Percentiles rank a stretch among this genome's conserved stretches.
phyloP scores from a whole-genome alignment of 2,888 invertebrate genomes.

The Julus scanicus region DNA sequence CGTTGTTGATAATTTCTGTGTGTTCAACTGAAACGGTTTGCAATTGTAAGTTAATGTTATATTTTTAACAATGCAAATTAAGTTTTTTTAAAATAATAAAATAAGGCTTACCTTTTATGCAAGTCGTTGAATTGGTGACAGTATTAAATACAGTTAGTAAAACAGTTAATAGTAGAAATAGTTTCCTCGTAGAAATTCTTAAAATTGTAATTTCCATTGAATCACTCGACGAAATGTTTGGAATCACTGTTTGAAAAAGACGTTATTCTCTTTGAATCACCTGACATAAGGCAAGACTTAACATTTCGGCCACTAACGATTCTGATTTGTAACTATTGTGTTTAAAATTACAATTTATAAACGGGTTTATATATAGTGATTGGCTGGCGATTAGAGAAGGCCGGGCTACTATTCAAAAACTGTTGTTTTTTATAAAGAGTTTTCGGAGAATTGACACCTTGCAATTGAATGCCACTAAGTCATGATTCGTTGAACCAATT shows the following conservation, averaged over 20 bases:
- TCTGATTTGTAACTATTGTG: neutral
- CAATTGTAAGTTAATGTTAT: neutral
- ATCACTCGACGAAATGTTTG: neutral
- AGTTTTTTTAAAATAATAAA: neutral
- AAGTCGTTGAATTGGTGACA: conserved; percentile 46
- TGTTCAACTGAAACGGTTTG: neutral
- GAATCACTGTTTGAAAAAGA: neutral
- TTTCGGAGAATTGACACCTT: conserved; percentile 23
- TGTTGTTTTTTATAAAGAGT: neutral
- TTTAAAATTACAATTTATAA: neutral
- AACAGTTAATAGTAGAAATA: conserved; percentile 3
- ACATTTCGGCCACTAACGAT: neutral
- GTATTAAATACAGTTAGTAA: conserved; percentile 14
- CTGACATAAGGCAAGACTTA: neutral
- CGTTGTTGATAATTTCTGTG: conserved; percentile 14
- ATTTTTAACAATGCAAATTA: neutral
- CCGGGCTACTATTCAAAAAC: neutral
- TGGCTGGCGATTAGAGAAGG: neutral
- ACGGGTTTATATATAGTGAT: neutral
- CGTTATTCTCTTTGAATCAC: neutral
- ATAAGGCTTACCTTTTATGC: conserved; percentile 45
- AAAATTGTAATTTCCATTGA: conserved; percentile 44
- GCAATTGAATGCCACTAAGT: conserved; percentile 17
- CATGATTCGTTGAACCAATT: conserved; percentile 23
- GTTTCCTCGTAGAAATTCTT: conserved; percentile 41